Base-by-base conservation (phyloP, 2,888 invertebrate genomes). In the Megamerina dolium region DNA sequence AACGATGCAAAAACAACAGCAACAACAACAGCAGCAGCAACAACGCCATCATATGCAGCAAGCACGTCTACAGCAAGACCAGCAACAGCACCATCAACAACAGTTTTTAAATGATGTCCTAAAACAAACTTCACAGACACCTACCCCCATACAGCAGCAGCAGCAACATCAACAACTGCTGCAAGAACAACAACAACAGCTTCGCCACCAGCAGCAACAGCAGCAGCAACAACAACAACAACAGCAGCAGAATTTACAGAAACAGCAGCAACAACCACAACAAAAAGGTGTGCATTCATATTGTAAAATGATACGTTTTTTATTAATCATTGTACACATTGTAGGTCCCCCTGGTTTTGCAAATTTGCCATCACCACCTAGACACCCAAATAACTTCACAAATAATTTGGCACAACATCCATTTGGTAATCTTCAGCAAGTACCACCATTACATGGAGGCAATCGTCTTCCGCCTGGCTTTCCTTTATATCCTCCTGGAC, bases 231-330 rank as follows among this genome's bases (percentile, higher is more conserved):
- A 43, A 20, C 37, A 48, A 35, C 51, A 50, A 46, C 35, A 46
- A 41, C 75, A 82, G 2, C 77, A 78, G 51, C 71, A 72, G 37
- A 67, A 72, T 31, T 34, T 34, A 17, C 29, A 43, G 10, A 49
- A 46, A 23, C 34, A 35, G 10, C 43, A 26, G 10, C 48, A 43
- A 26, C 41, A 51, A 37, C 39, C 49, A 20, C 49, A 45, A 43
- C 73, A 71, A 45, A 63, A 64, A 50, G 64, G 64, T 64, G 53
- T 41, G n/a, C n/a, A n/a, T n/a, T n/a, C n/a, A n/a, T n/a, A n/a
- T n/a, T n/a, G n/a, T n/a, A n/a, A n/a, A n/a, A n/a, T n/a, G n/a
- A n/a, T n/a, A n/a, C n/a, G n/a, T n/a, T n/a, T n/a, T n/a, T n/a
- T n/a, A n/a, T n/a, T n/a, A n/a, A n/a, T n/a, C n/a, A n/a, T n/a